Conservation (phyloP, 1,140 invertebrate genomes). For the Acromyrmex charruanus region DNA sequence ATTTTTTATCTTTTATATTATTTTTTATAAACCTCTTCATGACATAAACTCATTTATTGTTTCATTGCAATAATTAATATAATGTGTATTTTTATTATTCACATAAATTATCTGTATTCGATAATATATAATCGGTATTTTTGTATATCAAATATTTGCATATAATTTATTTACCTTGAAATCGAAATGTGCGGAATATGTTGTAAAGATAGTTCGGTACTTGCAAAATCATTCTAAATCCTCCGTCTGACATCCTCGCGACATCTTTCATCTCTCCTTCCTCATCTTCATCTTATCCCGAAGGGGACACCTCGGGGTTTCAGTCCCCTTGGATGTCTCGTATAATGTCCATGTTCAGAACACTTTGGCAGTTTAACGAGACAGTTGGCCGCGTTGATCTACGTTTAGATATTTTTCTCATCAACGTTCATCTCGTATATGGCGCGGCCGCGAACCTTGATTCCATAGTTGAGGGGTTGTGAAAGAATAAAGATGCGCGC, state of each 20-base stretch:
- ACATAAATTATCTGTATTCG: background rate
- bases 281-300: slow-evolving; percentile 18
- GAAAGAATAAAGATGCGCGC: slow-evolving; percentile 27
- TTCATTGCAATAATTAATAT: background rate
- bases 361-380: slow-evolving; percentile 80
- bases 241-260: background rate
- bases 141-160: background rate
- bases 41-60: background rate
- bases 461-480: slow-evolving; percentile 14
- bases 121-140: background rate
- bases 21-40: background rate
- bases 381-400: slow-evolving; percentile 81
- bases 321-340: slow-evolving; percentile 45
- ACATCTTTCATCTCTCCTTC: slow-evolving; percentile 11
- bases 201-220: background rate
- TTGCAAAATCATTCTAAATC: slow-evolving; percentile 30
- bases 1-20: background rate
- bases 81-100: background rate
- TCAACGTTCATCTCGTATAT: slow-evolving; percentile 70
- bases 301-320: slow-evolving; percentile 3
- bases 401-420: slow-evolving; percentile 86
- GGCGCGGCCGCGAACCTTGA: slow-evolving; percentile 27
- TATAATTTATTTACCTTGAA: slow-evolving; percentile 10
- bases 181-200: background rate
- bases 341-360: slow-evolving; percentile 72